A percentile compares a stretch with the other conserved stretches of the same genome.
Evolutionary conservation across 2,113 vertebrate species (phyloP).

Genomic region (Potamarius usumacintae): DNA sequence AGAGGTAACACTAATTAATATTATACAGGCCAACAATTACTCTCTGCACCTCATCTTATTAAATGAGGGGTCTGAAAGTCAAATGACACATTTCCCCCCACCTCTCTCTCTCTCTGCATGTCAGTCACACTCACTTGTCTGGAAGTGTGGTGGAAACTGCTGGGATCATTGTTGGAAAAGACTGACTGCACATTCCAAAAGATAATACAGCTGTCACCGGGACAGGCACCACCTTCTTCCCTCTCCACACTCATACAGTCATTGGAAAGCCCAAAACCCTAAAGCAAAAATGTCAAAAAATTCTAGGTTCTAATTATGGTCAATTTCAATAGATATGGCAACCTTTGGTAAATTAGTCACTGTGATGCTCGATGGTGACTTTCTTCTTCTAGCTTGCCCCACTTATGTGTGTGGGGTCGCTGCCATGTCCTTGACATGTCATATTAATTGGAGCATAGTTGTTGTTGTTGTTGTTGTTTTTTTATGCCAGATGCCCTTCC

Average conservation of each 20-base stretch:
- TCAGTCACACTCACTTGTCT: constrained; percentile 75
- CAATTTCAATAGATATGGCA: constrained; percentile 12
- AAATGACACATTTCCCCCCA: constrained; percentile 19
- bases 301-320: constrained; percentile 9
- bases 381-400: no score
- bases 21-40: constrained; percentile 39
- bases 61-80: constrained; percentile 33
- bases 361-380: neutral
- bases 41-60: constrained; percentile 31
- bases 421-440: no score
- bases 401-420: no score
- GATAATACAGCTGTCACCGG: constrained; percentile 71
- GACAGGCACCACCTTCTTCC: constrained; percentile 51
- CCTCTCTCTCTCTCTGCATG: constrained; percentile 34
- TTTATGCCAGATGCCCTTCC: no score
- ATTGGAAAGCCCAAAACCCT: neutral
- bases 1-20: constrained; percentile 29
- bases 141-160: constrained; percentile 67
- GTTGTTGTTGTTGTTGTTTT: no score
- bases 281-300: neutral
- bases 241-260: constrained; percentile 36
- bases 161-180: constrained; percentile 72
- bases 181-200: constrained; percentile 67
- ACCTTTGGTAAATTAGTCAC: neutral
- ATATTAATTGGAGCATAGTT: no score